phyloP scores from a whole-genome alignment of 2,113 vertebrate species.

The Campylorhamphus procurvoides region DNA sequence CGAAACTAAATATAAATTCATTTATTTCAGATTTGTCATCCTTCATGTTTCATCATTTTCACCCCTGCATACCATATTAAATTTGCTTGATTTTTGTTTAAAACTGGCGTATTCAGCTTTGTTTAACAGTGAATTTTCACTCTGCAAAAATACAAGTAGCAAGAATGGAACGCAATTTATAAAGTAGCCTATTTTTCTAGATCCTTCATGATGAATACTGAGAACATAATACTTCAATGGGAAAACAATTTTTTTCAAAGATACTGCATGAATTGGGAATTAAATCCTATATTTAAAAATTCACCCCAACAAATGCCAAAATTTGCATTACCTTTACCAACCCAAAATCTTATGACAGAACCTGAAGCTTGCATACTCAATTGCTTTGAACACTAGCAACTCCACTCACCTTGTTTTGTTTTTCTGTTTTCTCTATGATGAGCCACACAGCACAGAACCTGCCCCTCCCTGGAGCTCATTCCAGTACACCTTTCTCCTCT shows the following conservation, averaged over 20 bases:
- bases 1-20: background rate
- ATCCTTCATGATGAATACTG: background rate
- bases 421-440: background rate
- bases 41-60: background rate
- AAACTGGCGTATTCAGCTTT: background rate
- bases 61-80: background rate
- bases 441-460: background rate
- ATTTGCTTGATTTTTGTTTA: background rate
- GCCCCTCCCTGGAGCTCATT: background rate
- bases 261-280: background rate
- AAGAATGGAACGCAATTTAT: background rate
- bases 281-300: background rate
- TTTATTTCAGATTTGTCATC: background rate
- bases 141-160: background rate
- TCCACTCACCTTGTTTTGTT: background rate
- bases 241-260: background rate
- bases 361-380: background rate
- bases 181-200: background rate
- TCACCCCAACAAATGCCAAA: background rate
- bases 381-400: background rate
- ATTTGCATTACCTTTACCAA: background rate
- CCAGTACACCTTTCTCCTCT: background rate
- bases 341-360: background rate
- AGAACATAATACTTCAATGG: background rate
- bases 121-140: background rate